Evolutionary conservation across 2,888 invertebrate genomes (phyloP), one percentile per base, ranked within the genome.

Genomic region (Nipponacmea schrenckii): DNA sequence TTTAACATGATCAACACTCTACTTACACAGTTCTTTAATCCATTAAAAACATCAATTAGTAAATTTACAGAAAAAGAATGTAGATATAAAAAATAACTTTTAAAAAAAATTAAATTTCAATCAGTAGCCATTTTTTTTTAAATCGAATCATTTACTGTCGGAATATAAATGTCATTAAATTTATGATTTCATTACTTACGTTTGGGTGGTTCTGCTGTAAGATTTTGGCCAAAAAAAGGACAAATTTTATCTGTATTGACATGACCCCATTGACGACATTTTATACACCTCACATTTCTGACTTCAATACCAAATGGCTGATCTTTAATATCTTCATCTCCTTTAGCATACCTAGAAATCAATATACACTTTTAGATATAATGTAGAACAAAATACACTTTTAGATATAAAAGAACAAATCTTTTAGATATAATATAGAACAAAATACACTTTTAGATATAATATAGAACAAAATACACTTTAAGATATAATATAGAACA

Each of bases 241-340:
- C 99, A 99, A 90, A 99, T 98, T 88, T 97, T 97, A 73, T 90
- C 90, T 24, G 92, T 98, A 89, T 97, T 97, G 69, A 98, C 95
- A 87, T 99, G 99, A 12, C 99, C 99, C 98, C 98, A 99, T 88
- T 97, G 97, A 88, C 98, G 96, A 86, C 99, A 99, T 89, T 98
- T 98, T 73, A 99, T 96, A 85, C 99, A 99, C 46, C 98, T 92
- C 0, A 99, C 98, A 91, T 99, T 89, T 44, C 89, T 81, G 45
- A 90, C 90, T 75, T 90, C 89, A 84, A 98, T 98, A 50, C 98
- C 98, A 91, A 98, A 98, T 0, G 98, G 98, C 89, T 98, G 98
- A 90, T 99, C 99, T 73, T 96, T 92, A 84, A 99, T 98, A 89
- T 96, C 96, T 77, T 96, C 96, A 88, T 99, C 97, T 24, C 96